Evolutionary conservation across 2,888 invertebrate species (phyloP).

Genomic region (Standfussiana lucernea): DNA sequence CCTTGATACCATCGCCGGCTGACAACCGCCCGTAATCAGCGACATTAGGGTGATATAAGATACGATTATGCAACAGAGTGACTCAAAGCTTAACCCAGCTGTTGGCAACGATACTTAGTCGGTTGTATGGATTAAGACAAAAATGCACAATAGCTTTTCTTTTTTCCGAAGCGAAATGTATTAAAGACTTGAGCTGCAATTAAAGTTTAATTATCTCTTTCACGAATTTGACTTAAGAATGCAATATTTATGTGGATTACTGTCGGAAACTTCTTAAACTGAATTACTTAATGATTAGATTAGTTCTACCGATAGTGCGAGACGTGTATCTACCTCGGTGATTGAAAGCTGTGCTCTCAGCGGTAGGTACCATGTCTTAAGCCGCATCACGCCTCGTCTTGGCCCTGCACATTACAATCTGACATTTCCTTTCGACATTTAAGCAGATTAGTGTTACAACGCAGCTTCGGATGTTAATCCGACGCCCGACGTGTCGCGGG

Average conservation of each 20-base stretch:
- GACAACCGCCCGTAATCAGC: slow-evolving; percentile 81
- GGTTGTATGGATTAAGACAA: background rate
- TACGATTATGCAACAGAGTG: slow-evolving; percentile 81
- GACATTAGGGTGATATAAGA: slow-evolving; percentile 82
- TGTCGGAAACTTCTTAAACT: background rate
- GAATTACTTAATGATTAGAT: slow-evolving; percentile 25
- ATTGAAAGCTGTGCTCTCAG: slow-evolving; percentile 79
- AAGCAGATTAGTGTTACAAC: slow-evolving; percentile 90
- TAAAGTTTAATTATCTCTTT: background rate
- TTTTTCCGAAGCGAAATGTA: background rate
- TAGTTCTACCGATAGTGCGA: slow-evolving; percentile 35
- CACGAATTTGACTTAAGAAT: background rate
- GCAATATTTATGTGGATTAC: background rate
- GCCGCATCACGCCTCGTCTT: slow-evolving; percentile 83
- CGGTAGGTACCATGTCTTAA: slow-evolving; percentile 83
- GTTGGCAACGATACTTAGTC: slow-evolving; percentile 51
- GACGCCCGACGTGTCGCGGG: slow-evolving; percentile 88
- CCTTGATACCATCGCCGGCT: slow-evolving; percentile 86
- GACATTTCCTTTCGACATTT: slow-evolving; percentile 91
- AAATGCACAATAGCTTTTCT: background rate
- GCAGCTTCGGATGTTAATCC: slow-evolving; percentile 88
- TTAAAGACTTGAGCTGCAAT: background rate
- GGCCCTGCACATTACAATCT: slow-evolving; percentile 89
- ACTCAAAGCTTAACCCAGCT: slow-evolving; percentile 69
- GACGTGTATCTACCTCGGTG: slow-evolving; percentile 54